Percentiles rank a stretch among this genome's conserved stretches.
These are phyloP conservation scores for Leucania comma DNA, from an alignment of 2,888 invertebrate genomes.

Conservation along the genomic window DNA sequence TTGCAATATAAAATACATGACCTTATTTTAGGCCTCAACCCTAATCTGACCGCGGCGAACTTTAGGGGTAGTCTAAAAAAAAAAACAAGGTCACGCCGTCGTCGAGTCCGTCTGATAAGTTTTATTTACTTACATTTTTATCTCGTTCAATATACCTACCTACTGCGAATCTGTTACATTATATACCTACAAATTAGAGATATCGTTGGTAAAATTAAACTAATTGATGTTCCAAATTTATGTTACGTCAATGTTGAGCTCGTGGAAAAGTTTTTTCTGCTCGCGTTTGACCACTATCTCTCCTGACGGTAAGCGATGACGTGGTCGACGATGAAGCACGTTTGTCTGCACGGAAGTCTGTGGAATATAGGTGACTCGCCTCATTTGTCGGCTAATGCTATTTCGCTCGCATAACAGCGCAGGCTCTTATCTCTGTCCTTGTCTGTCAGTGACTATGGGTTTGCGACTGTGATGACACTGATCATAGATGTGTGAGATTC, in stretches of 20 bases:
- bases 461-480: no score
- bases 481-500: no score
- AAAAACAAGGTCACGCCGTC: constrained; percentile 23
- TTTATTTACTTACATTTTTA: constrained; percentile 45
- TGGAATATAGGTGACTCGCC: no score
- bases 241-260: constrained; percentile 1
- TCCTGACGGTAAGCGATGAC: no score
- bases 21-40: constrained; percentile 21
- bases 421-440: no score
- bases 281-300: no score
- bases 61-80: constrained; percentile 27
- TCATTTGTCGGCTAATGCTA: no score
- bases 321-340: no score
- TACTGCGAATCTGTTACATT: constrained; percentile 30
- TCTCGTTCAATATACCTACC: constrained; percentile 12
- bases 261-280: constrained; percentile 13
- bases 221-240: neutral
- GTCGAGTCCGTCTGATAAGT: constrained; percentile 12
- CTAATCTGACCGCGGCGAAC: constrained; percentile 22
- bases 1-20: constrained; percentile 20
- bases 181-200: constrained; percentile 4
- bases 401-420: no score
- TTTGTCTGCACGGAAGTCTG: no score
- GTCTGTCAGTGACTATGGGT: no score
- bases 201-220: constrained; percentile 11